These are phyloP conservation scores for Platyscapa corneri DNA, from an alignment of 1,140 invertebrate species.

Conservation along the genomic window DNA sequence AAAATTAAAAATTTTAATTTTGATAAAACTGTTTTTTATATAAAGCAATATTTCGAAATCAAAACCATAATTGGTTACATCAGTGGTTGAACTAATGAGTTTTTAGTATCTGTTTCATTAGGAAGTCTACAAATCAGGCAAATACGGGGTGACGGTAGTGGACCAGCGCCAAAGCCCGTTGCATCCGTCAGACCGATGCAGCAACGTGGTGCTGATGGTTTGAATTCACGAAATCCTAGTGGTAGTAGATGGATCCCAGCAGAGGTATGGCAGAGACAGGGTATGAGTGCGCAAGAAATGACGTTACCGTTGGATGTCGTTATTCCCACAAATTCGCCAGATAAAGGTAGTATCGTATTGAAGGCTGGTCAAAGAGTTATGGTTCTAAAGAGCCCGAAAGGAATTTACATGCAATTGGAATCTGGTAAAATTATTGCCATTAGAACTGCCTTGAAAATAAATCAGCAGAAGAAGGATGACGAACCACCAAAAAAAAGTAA, in stretches of 20 bases:
- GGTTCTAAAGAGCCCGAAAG: slow-evolving; percentile 95
- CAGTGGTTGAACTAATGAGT: slow-evolving; percentile 29
- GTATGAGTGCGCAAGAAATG: slow-evolving; percentile 96
- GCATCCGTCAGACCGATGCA: slow-evolving; percentile 77
- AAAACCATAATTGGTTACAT: neutral
- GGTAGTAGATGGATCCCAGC: slow-evolving; percentile 85
- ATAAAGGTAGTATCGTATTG: slow-evolving; percentile 88
- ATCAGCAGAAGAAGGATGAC: slow-evolving; percentile 78
- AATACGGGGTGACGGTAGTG: slow-evolving; percentile 67
- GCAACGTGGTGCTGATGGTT: slow-evolving; percentile 70
- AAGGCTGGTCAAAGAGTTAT: slow-evolving; percentile 95
- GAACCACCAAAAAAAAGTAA: slow-evolving; percentile 76
- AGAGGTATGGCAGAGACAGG: slow-evolving; percentile 91
- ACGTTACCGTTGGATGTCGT: slow-evolving; percentile 92
- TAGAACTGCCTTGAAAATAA: slow-evolving; percentile 83
- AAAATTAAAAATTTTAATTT: too few species aligned
- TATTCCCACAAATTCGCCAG: slow-evolving; percentile 92
- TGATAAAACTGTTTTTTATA: too few species aligned
- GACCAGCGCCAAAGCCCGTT: slow-evolving; percentile 72
- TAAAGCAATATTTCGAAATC: too few species aligned
- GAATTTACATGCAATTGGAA: slow-evolving; percentile 95
- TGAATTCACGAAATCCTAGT: slow-evolving; percentile 74
- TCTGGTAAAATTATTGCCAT: slow-evolving; percentile 98
- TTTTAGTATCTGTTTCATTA: slow-evolving; percentile 57
- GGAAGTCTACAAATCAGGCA: slow-evolving; percentile 71